Evolutionary conservation across 2,888 invertebrate genomes (phyloP).

Genomic region (Neoascia interrupta): DNA sequence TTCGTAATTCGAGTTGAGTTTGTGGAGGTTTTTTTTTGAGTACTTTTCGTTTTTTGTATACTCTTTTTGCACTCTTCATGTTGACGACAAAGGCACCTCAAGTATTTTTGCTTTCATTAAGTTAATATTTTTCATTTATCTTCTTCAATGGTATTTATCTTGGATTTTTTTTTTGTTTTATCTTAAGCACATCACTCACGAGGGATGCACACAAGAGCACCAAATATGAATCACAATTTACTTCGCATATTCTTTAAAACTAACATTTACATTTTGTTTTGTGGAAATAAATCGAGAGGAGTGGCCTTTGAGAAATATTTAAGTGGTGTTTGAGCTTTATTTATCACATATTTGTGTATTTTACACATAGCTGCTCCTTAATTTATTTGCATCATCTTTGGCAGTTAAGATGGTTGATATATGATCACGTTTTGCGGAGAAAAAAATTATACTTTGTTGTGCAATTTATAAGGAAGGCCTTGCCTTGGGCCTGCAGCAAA

Average conservation of each 20-base stretch:
- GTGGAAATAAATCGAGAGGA: constrained; percentile 8
- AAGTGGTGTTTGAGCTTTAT: constrained; percentile 8
- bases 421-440: not conserved
- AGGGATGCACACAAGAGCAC: constrained; percentile 19
- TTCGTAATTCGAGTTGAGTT: constrained; percentile 36
- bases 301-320: constrained; percentile 15
- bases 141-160: not conserved
- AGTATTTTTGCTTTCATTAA: constrained; percentile 5
- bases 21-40: constrained; percentile 3
- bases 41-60: constrained; percentile 1
- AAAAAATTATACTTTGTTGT: too few relatives aligned
- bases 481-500: too few relatives aligned
- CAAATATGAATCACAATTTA: constrained; percentile 1
- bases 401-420: constrained; percentile 25
- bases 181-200: constrained; percentile 17
- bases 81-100: constrained; percentile 29
- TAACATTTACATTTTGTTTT: constrained; percentile 31
- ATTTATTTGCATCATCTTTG: constrained; percentile 20
- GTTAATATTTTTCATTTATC: not conserved
- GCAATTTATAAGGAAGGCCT: constrained; percentile 5
- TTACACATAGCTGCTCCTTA: constrained; percentile 56
- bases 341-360: too few relatives aligned
- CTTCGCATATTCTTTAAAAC: constrained; percentile 5
- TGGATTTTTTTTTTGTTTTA: constrained; percentile 4
- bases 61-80: constrained; percentile 45